These are phyloP conservation scores for Halcyon leucocephala DNA, from an alignment of 2,797 vertebrate species.

Conservation along the genomic window DNA sequence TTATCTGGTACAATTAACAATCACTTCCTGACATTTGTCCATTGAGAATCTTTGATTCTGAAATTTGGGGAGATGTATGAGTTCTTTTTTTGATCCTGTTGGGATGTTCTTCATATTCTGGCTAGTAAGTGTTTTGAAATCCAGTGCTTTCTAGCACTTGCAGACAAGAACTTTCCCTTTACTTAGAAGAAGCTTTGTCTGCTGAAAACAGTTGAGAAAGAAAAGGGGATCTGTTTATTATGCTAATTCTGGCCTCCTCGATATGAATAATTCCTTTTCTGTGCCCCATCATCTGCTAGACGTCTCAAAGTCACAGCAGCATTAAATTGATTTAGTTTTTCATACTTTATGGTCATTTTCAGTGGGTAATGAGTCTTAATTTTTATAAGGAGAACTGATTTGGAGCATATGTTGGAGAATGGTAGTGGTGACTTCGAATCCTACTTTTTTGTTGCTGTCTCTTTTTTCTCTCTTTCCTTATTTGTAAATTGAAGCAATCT, in stretches of 20 bases:
- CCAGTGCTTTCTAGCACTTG: neutral
- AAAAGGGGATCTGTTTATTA: neutral
- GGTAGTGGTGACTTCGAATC: neutral
- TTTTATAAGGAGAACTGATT: neutral
- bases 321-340: constrained; percentile 16
- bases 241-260: neutral
- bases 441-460: neutral
- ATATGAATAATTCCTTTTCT: constrained; percentile 8
- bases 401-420: neutral
- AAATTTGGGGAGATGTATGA: neutral
- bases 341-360: neutral
- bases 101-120: neutral
- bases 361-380: neutral
- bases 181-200: neutral
- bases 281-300: neutral
- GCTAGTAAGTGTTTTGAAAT: neutral
- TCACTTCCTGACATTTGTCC: neutral
- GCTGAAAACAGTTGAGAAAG: neutral
- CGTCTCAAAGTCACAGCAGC: neutral
- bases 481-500: neutral
- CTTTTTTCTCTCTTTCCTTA: neutral
- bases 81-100: neutral
- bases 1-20: neutral
- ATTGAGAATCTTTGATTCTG: neutral
- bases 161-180: neutral